Evolutionary conservation across 1,140 invertebrate genomes (phyloP).

Genomic region (Sinella curviseta): DNA sequence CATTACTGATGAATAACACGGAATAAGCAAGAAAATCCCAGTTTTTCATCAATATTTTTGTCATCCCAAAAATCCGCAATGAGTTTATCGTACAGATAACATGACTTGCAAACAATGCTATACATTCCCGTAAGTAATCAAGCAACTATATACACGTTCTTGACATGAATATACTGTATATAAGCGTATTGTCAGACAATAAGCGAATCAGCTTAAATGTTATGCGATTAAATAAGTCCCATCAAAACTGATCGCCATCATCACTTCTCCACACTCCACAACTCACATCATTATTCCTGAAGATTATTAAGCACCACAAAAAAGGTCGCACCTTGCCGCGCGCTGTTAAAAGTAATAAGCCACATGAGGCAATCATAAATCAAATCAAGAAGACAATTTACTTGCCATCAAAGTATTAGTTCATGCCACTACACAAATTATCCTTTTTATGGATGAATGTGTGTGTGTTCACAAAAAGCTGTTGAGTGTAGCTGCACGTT

Average conservation of each 20-base stretch:
- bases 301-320: not conserved
- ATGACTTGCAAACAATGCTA: too few relatives aligned
- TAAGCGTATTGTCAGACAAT: too few relatives aligned
- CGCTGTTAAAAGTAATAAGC: slow-evolving; percentile 10
- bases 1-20: too few relatives aligned
- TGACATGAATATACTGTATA: too few relatives aligned
- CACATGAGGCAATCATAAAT: slow-evolving; percentile 16
- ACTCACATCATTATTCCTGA: not conserved
- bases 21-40: too few relatives aligned
- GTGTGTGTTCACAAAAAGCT: not conserved
- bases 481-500: not conserved
- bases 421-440: not conserved
- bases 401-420: not conserved
- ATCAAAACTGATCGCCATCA: not conserved
- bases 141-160: too few relatives aligned
- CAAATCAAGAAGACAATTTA: slow-evolving; percentile 19
- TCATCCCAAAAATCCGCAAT: too few relatives aligned
- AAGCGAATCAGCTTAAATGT: too few relatives aligned
- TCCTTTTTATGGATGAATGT: not conserved
- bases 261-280: not conserved
- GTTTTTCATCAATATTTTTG: too few relatives aligned
- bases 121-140: too few relatives aligned
- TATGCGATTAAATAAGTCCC: too few relatives aligned
- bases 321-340: slow-evolving; percentile 11
- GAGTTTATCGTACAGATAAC: too few relatives aligned